Percentiles rank a stretch among this genome's conserved stretches.
These are phyloP conservation scores for Trachemys scripta DNA, from an alignment of 2,113 vertebrate genomes.

Conservation along the genomic window DNA sequence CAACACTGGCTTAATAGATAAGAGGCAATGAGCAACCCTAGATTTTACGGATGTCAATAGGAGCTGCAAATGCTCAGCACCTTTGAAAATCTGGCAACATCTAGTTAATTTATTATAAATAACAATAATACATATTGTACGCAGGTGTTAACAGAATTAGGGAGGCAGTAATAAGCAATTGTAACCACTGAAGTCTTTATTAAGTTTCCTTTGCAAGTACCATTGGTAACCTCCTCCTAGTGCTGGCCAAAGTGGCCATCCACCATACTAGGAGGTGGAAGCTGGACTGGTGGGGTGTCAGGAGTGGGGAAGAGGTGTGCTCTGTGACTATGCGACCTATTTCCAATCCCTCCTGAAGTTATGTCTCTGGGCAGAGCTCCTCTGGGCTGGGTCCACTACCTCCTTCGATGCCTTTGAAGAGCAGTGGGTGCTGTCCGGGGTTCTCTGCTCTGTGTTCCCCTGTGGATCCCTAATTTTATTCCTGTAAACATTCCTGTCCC, in stretches of 20 bases:
- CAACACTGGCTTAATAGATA: neutral
- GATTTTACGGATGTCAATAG: constrained; percentile 16
- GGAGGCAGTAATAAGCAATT: neutral
- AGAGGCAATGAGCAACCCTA: constrained; percentile 28
- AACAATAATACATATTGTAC: neutral
- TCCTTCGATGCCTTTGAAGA: neutral
- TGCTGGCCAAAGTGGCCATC: too few species aligned
- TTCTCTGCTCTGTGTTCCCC: neutral
- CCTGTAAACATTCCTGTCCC: too few species aligned
- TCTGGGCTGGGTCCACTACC: neutral
- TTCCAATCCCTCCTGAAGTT: too few species aligned
- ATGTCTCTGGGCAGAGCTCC: too few species aligned
- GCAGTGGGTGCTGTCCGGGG: too few species aligned
- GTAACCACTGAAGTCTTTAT: neutral
- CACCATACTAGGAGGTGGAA: too few species aligned
- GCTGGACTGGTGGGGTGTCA: too few species aligned
- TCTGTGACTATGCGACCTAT: too few species aligned
- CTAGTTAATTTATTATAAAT: constrained; percentile 40
- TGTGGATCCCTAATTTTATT: neutral
- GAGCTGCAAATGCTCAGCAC: constrained; percentile 37
- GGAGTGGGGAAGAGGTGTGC: too few species aligned
- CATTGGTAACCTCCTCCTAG: neutral
- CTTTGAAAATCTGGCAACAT: constrained; percentile 38
- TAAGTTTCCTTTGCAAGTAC: neutral
- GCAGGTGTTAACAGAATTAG: constrained; percentile 26